A percentile compares a stretch with the other conserved stretches of the same genome.
These are phyloP conservation scores for Cyanoramphus novaezelandiae DNA, from an alignment of 2,113 vertebrate genomes.

Conservation along the genomic window DNA sequence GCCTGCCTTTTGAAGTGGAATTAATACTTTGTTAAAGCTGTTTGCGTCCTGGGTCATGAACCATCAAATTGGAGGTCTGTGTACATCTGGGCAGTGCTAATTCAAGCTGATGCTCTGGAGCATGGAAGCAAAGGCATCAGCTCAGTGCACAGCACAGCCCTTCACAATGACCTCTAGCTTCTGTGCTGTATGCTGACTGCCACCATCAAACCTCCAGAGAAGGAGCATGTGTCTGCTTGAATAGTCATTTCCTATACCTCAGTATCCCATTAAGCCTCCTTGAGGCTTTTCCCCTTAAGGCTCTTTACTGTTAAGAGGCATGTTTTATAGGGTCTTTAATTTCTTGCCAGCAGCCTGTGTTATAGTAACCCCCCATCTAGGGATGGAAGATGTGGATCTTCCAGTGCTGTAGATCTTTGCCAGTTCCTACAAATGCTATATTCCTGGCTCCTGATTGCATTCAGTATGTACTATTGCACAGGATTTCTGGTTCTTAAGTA, in stretches of 20 bases:
- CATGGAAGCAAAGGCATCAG: neutral
- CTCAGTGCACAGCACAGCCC: neutral
- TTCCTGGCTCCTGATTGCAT: neutral
- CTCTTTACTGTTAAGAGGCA: neutral
- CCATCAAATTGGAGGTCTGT: neutral
- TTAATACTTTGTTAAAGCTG: conserved; percentile 25
- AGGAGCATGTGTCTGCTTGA: neutral
- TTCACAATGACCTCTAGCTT: neutral
- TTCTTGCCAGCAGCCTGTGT: neutral
- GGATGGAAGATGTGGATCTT: neutral
- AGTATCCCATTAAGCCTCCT: neutral
- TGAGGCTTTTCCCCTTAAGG: neutral
- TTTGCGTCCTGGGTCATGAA: conserved; percentile 42
- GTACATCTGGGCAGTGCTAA: conserved; percentile 34
- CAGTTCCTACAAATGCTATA: neutral
- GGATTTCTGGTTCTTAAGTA: neutral
- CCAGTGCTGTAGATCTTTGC: neutral
- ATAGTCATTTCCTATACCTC: neutral
- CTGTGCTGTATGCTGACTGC: neutral
- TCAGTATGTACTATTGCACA: fast-evolving
- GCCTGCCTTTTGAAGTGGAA: conserved; percentile 37
- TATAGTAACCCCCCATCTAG: neutral
- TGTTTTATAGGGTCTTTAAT: neutral
- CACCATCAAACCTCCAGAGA: neutral
- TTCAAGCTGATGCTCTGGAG: conserved; percentile 38